A percentile compares a stretch with the other conserved stretches of the same genome.
phyloP scores from a whole-genome alignment of 2,113 vertebrate genomes.

The Melierax canorus region DNA sequence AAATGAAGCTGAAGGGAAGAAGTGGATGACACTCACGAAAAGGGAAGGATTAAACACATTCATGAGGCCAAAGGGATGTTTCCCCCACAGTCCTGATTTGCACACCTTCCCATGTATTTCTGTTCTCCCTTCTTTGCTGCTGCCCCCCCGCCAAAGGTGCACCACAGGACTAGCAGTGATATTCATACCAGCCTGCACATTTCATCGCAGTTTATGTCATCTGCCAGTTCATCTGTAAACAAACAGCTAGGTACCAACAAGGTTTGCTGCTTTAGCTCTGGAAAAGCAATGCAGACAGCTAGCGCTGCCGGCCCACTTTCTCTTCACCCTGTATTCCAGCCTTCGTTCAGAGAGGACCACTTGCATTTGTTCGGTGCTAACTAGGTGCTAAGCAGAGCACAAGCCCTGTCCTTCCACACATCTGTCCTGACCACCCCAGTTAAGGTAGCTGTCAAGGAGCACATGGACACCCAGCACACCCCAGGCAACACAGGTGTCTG shows the following conservation, averaged over 20 bases:
- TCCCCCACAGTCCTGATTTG: neutral
- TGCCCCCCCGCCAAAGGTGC: neutral
- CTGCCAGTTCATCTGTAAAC: neutral
- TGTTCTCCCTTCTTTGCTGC: neutral
- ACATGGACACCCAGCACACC: neutral
- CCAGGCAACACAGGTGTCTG: neutral
- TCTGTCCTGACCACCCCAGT: neutral
- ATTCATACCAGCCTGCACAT: neutral
- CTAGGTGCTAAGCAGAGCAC: neutral
- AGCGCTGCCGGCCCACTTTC: neutral
- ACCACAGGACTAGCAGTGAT: neutral
- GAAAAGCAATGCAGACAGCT: neutral
- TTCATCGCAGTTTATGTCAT: neutral
- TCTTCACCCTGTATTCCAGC: neutral
- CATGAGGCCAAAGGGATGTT: neutral
- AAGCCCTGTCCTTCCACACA: neutral
- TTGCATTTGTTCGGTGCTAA: neutral
- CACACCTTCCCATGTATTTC: neutral
- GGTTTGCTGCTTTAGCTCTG: neutral
- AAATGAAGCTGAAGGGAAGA: neutral
- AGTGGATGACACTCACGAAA: neutral
- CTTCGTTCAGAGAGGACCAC: neutral
- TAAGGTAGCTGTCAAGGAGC: neutral
- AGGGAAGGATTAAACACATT: neutral
- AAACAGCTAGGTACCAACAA: neutral